Percentiles rank a stretch among this genome's conserved stretches.
These are phyloP conservation scores for Hypocryptadius cinnamomeus DNA, from an alignment of 2,113 vertebrate species.

Conservation along the genomic window DNA sequence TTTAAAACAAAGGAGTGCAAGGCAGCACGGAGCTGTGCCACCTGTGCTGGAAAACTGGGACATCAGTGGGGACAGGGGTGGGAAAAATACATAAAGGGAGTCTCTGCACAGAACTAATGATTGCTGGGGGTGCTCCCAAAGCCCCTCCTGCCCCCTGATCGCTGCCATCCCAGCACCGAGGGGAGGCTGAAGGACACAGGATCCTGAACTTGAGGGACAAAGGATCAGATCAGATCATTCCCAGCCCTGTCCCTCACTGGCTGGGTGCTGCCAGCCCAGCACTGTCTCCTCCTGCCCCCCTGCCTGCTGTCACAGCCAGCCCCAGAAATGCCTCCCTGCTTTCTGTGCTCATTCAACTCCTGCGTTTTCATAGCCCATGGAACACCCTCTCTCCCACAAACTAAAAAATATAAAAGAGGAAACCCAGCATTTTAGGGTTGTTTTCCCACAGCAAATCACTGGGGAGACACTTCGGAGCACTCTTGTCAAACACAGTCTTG, in stretches of 20 bases:
- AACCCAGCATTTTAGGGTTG: background rate
- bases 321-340: background rate
- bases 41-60: background rate
- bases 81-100: background rate
- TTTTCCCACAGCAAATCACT: background rate
- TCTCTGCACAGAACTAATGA: background rate
- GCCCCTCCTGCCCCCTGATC: background rate
- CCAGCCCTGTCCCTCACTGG: background rate
- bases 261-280: background rate
- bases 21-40: background rate
- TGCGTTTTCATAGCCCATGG: background rate
- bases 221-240: too few relatives aligned
- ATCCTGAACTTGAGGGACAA: background rate
- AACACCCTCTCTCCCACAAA: background rate
- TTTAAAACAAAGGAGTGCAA: background rate
- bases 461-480: background rate
- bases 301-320: fast-evolving
- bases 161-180: background rate
- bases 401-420: background rate
- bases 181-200: background rate
- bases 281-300: background rate
- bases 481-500: background rate
- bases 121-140: background rate
- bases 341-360: background rate
- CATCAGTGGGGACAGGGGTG: background rate